Base-by-base conservation (phyloP, 2,888 invertebrate genomes). In the Notodonta ziczac region DNA sequence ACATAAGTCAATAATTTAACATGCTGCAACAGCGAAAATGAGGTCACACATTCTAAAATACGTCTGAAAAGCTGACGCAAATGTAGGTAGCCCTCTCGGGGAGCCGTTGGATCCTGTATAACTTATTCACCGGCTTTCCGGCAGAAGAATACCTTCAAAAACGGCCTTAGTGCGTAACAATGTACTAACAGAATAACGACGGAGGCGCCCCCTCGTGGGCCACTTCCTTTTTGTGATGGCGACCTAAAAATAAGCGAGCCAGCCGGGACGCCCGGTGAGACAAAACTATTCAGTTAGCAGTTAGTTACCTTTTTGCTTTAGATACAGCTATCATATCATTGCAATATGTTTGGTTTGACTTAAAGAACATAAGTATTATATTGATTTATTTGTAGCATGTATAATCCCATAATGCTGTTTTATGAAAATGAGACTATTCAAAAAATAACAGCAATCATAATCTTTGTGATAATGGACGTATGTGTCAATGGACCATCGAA, bases 211-310 rank as follows among this genome's bases (percentile, higher is more conserved):
- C 82, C 81, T 69, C 76, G 72, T 68, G 67, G 69, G 70, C 76
- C 74, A 80, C 81, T 86, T 87, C 86, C 74, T 81, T 83, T 79
- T 74, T 73, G 76, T 70, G 72, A 75, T 66, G 77, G 68, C 80
- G 85, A 85, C 86, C 87, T 88, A 87, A 88, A 89, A 85, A 89
- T 88, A 85, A 82, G 72, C 76, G 74, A 81, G 76, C 66, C 67
- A 59, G 62, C 60, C 64, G 68, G 70, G 70, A 62, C 69, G 67
- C 70, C 64, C 51, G 59, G 63, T 70, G 67, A 70, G 71, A 78
- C 72, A 70, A 77, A 78, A 79, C 71, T 74, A 75, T 73, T 74
- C 66, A 72, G 71, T 66, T 62, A 66, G 66, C 61, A 56, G 61
- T 72, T 24, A 24, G 35, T 35, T 35, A 35, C 35, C 35, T 35